Conservation (phyloP, 2,797 vertebrate genomes). For the Mico argentatus region DNA sequence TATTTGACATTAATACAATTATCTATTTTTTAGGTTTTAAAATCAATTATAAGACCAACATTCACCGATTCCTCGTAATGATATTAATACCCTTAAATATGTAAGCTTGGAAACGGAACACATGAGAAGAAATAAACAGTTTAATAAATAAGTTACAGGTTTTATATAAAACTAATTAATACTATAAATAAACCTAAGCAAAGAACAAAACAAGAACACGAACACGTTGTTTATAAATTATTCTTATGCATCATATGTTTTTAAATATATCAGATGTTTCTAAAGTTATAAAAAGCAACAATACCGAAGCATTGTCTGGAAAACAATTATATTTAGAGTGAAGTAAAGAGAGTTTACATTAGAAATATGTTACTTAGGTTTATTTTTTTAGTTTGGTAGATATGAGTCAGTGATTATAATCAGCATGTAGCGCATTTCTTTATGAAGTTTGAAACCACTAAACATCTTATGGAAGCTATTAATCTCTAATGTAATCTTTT, state of each 20-base stretch:
- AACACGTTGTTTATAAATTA: neutral
- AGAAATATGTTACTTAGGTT: neutral
- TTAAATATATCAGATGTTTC: neutral
- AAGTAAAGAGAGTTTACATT: conserved; percentile 40
- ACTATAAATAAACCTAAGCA: conserved; percentile 49
- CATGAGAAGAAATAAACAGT: neutral
- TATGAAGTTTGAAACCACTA: conserved; percentile 64
- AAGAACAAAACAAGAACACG: conserved; percentile 17
- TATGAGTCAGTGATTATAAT: neutral
- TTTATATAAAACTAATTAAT: neutral
- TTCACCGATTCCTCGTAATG: neutral
- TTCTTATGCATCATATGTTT: conserved; percentile 50
- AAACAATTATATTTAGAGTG: conserved; percentile 64
- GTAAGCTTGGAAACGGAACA: neutral
- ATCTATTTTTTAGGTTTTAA: neutral
- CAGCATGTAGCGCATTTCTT: conserved; percentile 42
- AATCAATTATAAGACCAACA: neutral
- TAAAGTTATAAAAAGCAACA: conserved; percentile 48
- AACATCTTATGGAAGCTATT: conserved; percentile 65
- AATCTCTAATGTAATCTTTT: neutral
- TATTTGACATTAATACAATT: neutral
- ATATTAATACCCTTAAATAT: neutral
- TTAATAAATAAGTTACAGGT: neutral
- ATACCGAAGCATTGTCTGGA: conserved; percentile 25
- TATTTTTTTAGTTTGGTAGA: neutral